Evolutionary conservation across 23 tunicate species (phyloP), one percentile per base, ranked within the genome.

Genomic region (Ascidia mentula): DNA sequence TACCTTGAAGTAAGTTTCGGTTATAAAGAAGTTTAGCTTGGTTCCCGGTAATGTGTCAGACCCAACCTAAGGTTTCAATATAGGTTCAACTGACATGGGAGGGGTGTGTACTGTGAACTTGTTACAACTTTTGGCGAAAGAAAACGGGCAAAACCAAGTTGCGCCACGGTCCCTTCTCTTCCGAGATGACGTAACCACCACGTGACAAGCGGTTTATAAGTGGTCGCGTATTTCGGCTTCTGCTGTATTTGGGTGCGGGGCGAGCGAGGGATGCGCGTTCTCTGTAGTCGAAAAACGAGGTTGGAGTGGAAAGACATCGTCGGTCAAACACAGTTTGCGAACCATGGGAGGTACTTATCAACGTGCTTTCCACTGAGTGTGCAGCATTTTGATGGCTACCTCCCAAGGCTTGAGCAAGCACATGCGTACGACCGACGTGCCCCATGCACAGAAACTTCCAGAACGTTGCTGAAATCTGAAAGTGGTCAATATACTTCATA

Each of bases 331-430:
- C 28, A 53, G 65, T 53, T 53, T 74, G 78, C 26, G 38, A 38
- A 26, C 38, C 78, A 36, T 73, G 75, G 87, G 75, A 75, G 87
- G 65, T 65, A 35, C 38, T 38, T 39, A 72, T 83, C 81, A 76
- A 83, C 59, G 61, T 75, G 26, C 87, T 61, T 35, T 37, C 31
- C 31, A 74, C 31, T 32, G 20, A 36, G 4, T 26, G 65, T 37
- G 34, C 38, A 45, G 90, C 82, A 86, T 86, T 86, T 86, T 86
- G 90, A 86, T 86, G 74, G 84, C 90, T 86, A 86, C 90, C 90
- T 86, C 90, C 90, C 90, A 53, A 79, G 61, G 31, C 12, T 32
- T 60, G 38, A 34, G 39, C 39, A 46, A 45, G 84, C 75, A 59
- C 65, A 32, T 20, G 17, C 88, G n/a, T 28, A 26, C 28, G 22